Conservation (phyloP, 2,888 invertebrate genomes). For the Xestoiulus laeticollis region DNA sequence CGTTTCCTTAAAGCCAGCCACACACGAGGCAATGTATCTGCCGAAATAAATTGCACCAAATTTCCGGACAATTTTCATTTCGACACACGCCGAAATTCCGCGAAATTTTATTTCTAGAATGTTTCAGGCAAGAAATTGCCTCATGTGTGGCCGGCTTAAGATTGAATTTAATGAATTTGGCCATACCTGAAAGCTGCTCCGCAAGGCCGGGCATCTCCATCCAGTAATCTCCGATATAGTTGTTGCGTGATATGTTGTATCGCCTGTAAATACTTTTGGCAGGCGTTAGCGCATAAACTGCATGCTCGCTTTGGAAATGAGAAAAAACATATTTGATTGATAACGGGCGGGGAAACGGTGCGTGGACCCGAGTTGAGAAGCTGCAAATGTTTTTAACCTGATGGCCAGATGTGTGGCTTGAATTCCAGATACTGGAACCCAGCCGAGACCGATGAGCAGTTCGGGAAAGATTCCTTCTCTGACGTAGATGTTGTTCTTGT, state of each 20-base stretch:
- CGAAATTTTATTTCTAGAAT: no score
- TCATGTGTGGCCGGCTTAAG: no score
- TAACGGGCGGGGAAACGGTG: neutral
- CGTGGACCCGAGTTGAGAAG: no score
- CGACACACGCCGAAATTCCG: no score
- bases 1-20: no score
- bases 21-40: no score
- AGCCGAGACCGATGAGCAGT: conserved; percentile 67
- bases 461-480: conserved; percentile 66
- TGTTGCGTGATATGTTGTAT: conserved; percentile 65
- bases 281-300: conserved; percentile 66
- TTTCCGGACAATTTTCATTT: no score
- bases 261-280: conserved; percentile 65
- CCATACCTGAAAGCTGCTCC: conserved; percentile 61
- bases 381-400: conserved; percentile 59
- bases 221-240: conserved; percentile 68
- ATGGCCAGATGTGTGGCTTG: conserved; percentile 65
- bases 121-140: no score
- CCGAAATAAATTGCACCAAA: no score
- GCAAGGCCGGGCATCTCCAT: conserved; percentile 62
- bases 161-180: neutral
- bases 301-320: conserved; percentile 61
- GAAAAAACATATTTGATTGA: neutral
- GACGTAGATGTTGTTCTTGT: conserved; percentile 65
- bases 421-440: conserved; percentile 67